Evolutionary conservation across 1,140 invertebrate species (phyloP), one percentile per base, ranked within the genome.

Genomic region (Drosophila ogumai): DNA sequence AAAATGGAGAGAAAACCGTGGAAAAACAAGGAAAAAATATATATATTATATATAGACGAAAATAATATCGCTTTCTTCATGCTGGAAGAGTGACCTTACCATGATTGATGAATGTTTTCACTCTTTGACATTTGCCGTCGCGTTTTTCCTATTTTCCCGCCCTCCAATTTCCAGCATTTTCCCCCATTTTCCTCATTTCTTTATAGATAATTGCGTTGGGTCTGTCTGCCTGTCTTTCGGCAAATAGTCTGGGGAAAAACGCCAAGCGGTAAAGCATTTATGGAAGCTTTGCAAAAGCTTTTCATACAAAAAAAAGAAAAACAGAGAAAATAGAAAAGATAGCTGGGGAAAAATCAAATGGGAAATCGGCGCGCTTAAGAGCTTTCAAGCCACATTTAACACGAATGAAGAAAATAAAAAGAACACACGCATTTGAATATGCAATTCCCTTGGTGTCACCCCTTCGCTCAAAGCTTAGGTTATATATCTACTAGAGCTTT

Each of bases 101-200:
- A 86, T 88, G 85, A 88, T 88, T 88, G 85, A 88, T 88, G 85
- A 85, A 79, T 85, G 44, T 88, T 85, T 88, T 90, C 81, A 90
- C 78, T 88, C 85, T 90, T 88, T 88, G 85, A 90, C 85, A 88
- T 88, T 88, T 84, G 80, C 60, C 79, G 63, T 80, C 61, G 80
- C 85, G 67, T 76, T 80, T 90, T 90, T 64, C 19, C 54, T 68
- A 63, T 56, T 67, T 67, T 57, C 38, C 49, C 10, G n/a, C 5
- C 22, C 22, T 3, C 32, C 25, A n/a, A n/a, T 32, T 40, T 19
- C 32, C 32, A 28, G 31, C 40, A 9, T 32, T 31, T 38, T 31
- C 22, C 28, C 36, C 46, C 28, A 12, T 31, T 61, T 25, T 56
- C 17, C 32, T 31, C 38, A 54, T 32, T 63, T 63, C 41, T 44